These are phyloP conservation scores for Cassiopea andromeda DNA, from an alignment of 30 jellyfish, hydroid and myxozoan species.

Conservation along the genomic window DNA sequence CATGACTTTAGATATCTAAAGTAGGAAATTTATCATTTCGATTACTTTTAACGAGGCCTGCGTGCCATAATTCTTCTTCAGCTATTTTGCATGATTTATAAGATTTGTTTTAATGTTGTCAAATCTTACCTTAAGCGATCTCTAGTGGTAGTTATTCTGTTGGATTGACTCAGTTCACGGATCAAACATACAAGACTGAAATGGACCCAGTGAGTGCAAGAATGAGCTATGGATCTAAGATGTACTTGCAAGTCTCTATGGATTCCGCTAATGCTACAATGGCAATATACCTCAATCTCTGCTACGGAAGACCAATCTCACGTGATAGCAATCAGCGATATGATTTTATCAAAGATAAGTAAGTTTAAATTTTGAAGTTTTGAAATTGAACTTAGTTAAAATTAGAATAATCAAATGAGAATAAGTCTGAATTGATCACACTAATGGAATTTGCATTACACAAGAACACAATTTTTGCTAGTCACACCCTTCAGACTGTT, in stretches of 20 bases:
- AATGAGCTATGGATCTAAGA: constrained; percentile 52
- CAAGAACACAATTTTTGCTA: not conserved
- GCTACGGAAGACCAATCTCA: constrained; percentile 78
- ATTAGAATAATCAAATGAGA: too few relatives aligned
- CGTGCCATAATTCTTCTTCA: not conserved
- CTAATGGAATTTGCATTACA: not conserved
- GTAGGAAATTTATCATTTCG: too few relatives aligned
- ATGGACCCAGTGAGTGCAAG: constrained; percentile 47
- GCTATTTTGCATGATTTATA: not conserved
- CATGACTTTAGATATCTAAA: too few relatives aligned
- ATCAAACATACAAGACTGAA: constrained; percentile 33
- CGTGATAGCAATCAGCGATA: constrained; percentile 58
- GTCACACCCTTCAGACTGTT: not conserved
- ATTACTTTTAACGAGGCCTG: too few relatives aligned
- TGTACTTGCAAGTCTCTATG: constrained; percentile 83
- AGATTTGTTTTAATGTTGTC: not conserved
- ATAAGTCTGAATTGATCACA: too few relatives aligned
- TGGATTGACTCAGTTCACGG: constrained; percentile 53
- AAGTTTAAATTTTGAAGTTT: not conserved
- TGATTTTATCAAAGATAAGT: constrained; percentile 80
- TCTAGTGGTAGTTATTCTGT: constrained; percentile 76
- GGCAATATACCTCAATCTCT: constrained; percentile 66
- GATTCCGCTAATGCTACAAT: constrained; percentile 56
- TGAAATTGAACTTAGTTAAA: too few relatives aligned
- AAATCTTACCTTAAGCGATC: constrained; percentile 9